Evolutionary conservation across 2,888 invertebrate genomes (phyloP), one percentile per base, ranked within the genome.

Genomic region (Hirtodrosophila cameraria): DNA sequence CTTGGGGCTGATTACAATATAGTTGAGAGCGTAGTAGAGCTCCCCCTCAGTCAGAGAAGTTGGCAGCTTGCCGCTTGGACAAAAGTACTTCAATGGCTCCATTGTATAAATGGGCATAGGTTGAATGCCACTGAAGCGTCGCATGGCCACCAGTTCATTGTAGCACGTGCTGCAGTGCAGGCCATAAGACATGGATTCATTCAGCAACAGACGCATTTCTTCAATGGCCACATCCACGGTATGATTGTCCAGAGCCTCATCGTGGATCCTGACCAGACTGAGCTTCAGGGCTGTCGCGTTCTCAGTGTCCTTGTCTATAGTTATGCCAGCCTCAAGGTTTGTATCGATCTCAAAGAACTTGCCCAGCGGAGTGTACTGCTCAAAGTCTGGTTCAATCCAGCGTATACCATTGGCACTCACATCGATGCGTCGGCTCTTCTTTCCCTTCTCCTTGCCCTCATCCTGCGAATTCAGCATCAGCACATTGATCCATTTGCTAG

Each of bases 91-190:
- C 3, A 20, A 2, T 1, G 67, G 63, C 8, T 46, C 12, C 63
- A 63, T 43, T 0, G 66, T 55, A 4, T 15, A 15, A 0, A 65
- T 11, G 1, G 75, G 62, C 16, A 76, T 36, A 0, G 46, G 49
- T 2, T 8, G 25, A n/a, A 77, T 52, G 16, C 16, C 20, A 6
- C 3, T 16, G 27, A 25, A 77, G 18, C 39, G 20, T 0, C 39
- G 54, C 7, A 7, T 2, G 1, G 16, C 4, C 1, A 71, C 30
- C 4, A 81, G 5, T 9, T 61, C 43, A 1, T 16, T 53, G n/a
- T 35, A 35, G 39, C 70, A 81, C 6, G 63, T 25, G 33, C 57
- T 39, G 49, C 70, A 81, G 36, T 59, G 58, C 0, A 78, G n/a
- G 0, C 31, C 35, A 1, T 13, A 64, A 5, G 27, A 11, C 7